Evolutionary conservation across 2,113 vertebrate species (phyloP).

Genomic region (Octodon degus): DNA sequence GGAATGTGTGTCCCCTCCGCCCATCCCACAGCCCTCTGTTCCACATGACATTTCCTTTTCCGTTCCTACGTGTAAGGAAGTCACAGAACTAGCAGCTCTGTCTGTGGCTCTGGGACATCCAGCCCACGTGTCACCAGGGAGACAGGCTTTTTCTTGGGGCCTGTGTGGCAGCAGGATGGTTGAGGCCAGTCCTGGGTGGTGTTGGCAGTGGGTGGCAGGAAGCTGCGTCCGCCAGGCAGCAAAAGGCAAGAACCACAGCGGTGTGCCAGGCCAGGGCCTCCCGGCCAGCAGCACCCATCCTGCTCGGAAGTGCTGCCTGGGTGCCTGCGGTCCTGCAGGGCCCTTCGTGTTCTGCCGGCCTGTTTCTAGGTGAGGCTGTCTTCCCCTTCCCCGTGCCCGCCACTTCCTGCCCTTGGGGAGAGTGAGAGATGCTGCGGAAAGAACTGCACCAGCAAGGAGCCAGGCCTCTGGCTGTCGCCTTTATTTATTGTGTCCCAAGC

Average conservation of each 20-base stretch:
- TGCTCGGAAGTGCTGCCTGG: no score
- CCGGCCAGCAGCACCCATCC: no score
- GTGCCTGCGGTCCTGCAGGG: no score
- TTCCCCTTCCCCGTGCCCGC: neutral
- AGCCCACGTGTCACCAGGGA: neutral
- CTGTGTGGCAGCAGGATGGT: neutral
- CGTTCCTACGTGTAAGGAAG: constrained; percentile 26
- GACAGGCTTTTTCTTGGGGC: constrained; percentile 48
- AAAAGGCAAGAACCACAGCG: neutral
- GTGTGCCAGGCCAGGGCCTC: neutral
- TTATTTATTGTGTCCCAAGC: constrained; percentile 37
- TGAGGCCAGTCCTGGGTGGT: constrained; percentile 63
- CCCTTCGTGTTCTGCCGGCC: neutral
- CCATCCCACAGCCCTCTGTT: neutral
- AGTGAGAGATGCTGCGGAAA: neutral
- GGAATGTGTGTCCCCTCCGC: neutral
- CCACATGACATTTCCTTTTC: neutral
- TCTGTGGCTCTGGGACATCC: constrained; percentile 59
- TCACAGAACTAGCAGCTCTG: constrained; percentile 60
- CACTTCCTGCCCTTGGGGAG: neutral
- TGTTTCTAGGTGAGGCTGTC: neutral
- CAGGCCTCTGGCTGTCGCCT: neutral
- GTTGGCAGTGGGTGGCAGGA: constrained; percentile 36
- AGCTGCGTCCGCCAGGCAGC: neutral
- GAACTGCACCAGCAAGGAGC: neutral